These are phyloP conservation scores for Prochilodus magdalenae DNA, from an alignment of 2,113 vertebrate genomes.

Conservation along the genomic window DNA sequence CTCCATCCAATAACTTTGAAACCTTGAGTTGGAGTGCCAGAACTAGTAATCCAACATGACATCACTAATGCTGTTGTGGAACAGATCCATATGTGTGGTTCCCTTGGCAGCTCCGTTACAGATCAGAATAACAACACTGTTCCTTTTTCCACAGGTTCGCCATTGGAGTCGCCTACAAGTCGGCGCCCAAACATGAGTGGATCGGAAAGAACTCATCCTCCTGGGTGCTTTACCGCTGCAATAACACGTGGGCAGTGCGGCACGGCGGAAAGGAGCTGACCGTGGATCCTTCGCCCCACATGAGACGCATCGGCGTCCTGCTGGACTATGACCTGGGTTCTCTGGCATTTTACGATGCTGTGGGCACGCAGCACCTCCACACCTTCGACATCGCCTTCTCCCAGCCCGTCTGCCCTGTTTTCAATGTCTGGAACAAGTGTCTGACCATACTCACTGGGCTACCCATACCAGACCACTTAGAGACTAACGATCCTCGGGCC, in stretches of 20 bases:
- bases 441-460: slow-evolving; percentile 94
- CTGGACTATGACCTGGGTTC: slow-evolving; percentile 95
- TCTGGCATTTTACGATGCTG: slow-evolving; percentile 92
- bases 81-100: too few relatives aligned
- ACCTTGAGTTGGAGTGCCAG: too few relatives aligned
- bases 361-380: slow-evolving; percentile 91
- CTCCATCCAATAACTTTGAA: too few relatives aligned
- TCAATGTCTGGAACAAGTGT: slow-evolving; percentile 97
- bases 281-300: slow-evolving; percentile 89
- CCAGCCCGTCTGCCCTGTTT: slow-evolving; percentile 94
- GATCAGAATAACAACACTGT: background rate
- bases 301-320: slow-evolving; percentile 90
- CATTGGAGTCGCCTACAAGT: slow-evolving; percentile 94
- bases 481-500: slow-evolving; percentile 85
- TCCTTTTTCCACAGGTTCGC: slow-evolving; percentile 84
- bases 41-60: too few relatives aligned
- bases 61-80: too few relatives aligned
- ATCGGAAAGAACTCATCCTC: slow-evolving; percentile 94
- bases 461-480: slow-evolving; percentile 95
- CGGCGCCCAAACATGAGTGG: slow-evolving; percentile 94
- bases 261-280: slow-evolving; percentile 93
- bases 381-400: slow-evolving; percentile 91
- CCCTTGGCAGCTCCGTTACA: background rate
- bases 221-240: slow-evolving; percentile 95
- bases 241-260: slow-evolving; percentile 91